These are phyloP conservation scores for Aspidiotus rigidus DNA, from an alignment of 2,888 invertebrate genomes.

Conservation along the genomic window DNA sequence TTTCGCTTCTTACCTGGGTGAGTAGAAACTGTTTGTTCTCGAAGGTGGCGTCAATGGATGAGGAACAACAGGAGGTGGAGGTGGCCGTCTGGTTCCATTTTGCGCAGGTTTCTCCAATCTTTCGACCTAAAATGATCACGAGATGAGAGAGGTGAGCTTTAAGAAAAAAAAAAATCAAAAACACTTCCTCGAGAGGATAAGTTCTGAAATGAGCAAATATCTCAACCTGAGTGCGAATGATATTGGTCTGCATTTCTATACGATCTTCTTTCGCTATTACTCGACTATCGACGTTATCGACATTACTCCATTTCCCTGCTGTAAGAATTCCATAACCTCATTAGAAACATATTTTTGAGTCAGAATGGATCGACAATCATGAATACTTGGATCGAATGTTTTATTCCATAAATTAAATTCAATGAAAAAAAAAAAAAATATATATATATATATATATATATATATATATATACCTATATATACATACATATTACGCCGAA, in stretches of 20 bases:
- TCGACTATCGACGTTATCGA: constrained; percentile 44
- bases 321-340: constrained; percentile 41
- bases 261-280: constrained; percentile 40
- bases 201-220: no score
- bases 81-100: constrained; percentile 45
- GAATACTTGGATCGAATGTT: no score
- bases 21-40: constrained; percentile 46
- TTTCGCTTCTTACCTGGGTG: constrained; percentile 42
- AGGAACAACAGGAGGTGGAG: constrained; percentile 49
- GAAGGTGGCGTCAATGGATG: constrained; percentile 42
- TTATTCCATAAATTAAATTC: no score
- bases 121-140: constrained; percentile 18
- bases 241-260: constrained; percentile 39
- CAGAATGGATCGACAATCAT: neutral
- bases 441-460: no score
- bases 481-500: no score
- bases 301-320: constrained; percentile 53
- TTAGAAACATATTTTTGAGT: neutral
- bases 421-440: no score
- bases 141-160: no score
- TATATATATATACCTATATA: no score
- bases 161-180: no score
- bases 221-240: constrained; percentile 40
- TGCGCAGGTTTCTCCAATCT: constrained; percentile 51
- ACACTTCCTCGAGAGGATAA: no score